These are phyloP conservation scores for Sminthurides bifidus DNA, from an alignment of 1,140 invertebrate genomes.

Conservation along the genomic window DNA sequence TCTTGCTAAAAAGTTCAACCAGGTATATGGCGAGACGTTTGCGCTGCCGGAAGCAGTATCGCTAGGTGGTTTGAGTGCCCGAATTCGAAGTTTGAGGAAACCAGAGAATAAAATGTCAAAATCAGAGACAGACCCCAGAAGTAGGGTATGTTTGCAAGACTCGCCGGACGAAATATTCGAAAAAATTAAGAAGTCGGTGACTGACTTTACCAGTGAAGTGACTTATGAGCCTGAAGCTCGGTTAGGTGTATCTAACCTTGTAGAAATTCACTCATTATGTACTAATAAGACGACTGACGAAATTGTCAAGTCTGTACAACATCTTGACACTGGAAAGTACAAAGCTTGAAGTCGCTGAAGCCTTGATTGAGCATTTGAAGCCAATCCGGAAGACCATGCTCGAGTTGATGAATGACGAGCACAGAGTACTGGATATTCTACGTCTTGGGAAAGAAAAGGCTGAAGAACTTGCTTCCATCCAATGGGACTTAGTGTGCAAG, in stretches of 20 bases:
- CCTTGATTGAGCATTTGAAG: conserved; percentile 53
- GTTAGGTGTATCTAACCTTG: conserved; percentile 78
- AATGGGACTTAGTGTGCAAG: conserved; percentile 53
- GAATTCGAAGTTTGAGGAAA: conserved; percentile 68
- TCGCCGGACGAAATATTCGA: conserved; percentile 57
- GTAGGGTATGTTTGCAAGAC: conserved; percentile 70
- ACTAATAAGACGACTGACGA: conserved; percentile 54
- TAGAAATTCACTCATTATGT: conserved; percentile 68
- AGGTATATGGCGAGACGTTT: conserved; percentile 60
- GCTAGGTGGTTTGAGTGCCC: conserved; percentile 36
- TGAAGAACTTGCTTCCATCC: conserved; percentile 49
- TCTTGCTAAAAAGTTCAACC: conserved; percentile 69
- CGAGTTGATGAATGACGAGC: conserved; percentile 46
- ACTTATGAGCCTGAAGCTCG: conserved; percentile 63
- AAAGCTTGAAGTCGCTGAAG: conserved; percentile 64
- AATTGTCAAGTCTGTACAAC: conserved; percentile 46
- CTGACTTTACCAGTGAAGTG: conserved; percentile 75
- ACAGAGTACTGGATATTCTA: conserved; percentile 54
- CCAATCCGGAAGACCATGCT: conserved; percentile 57
- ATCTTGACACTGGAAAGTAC: conserved; percentile 65
- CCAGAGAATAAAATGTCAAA: conserved; percentile 96
- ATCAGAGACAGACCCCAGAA: conserved; percentile 66
- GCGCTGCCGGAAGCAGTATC: conserved; percentile 56
- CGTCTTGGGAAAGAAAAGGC: conserved; percentile 58
- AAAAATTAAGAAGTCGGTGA: conserved; percentile 84